Base-by-base conservation (phyloP, 2,113 vertebrate genomes). In the Apteryx owenii region DNA sequence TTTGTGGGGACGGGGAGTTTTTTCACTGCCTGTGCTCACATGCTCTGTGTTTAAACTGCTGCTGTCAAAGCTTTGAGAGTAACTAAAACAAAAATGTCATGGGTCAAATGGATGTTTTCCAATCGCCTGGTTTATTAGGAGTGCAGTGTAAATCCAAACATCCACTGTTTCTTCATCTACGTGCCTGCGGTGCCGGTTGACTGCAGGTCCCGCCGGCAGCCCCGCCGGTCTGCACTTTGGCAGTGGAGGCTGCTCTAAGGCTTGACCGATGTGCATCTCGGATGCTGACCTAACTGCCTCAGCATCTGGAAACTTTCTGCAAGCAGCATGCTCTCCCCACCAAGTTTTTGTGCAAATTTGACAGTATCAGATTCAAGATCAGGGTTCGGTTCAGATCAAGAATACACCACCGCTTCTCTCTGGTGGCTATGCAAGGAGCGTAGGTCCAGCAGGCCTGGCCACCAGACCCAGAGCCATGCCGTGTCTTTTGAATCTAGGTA, bases 81-180 rank as follows among this genome's bases (percentile, higher is more conserved):
- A 90, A 90, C 83, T 95, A 73, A 91, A 85, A 62, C 79, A 86
- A 68, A 95, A 88, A 68, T 50, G 82, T 90, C 9, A 2, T 38
- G 12, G 94, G 85, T 96, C 93, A 86, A 58, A 77, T 84, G 82
- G 83, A 81, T 83, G 76, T 81, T 95, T 96, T 95, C 83, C 90
- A 86, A 5, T 46, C 51, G 61, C 90, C 84, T 0, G 0, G 23
- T 46, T 56, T 69, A 56, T 81, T 69, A 58, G 31, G 77, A 76
- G 80, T 1, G 9, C 53, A 5, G 0, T 23, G 62, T 79, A 90
- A 95, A 90, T 81, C 80, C 18, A 29, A 81, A 85, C 56, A 56
- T 84, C 51, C 48, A 79, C 42, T 56, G 75, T 46, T 23, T 36
- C 60, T 14, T 4, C 21, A 40, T n/a, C 46, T 82, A 51, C 8